phyloP scores from a whole-genome alignment of 2,797 vertebrate species.

The Hoplostethus mediterraneus region DNA sequence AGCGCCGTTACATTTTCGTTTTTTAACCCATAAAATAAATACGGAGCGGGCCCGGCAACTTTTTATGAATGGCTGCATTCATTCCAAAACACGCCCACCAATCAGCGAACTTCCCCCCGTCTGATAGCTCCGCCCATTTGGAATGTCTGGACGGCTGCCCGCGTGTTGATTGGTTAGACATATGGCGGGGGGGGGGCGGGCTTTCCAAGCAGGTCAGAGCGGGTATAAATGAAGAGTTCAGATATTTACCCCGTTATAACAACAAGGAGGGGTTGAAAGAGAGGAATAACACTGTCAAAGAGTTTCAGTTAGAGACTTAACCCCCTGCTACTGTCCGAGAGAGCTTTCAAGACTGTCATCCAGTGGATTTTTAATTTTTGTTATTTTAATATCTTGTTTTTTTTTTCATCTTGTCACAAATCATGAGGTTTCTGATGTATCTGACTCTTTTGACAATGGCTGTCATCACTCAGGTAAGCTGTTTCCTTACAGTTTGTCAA shows the following conservation, averaged over 20 bases:
- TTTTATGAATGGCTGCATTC: constrained; percentile 85
- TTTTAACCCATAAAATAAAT: constrained; percentile 79
- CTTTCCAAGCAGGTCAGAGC: constrained; percentile 7
- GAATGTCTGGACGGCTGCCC: constrained; percentile 43
- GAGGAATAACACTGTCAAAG: not conserved
- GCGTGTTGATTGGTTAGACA: constrained; percentile 65
- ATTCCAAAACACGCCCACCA: constrained; percentile 68
- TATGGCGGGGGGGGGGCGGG: constrained; percentile 49
- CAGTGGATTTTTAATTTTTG: constrained; percentile 3
- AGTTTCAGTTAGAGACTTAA: too few relatives aligned
- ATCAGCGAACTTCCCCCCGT: constrained; percentile 36
- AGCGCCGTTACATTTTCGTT: constrained; percentile 67
- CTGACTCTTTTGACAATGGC: constrained; percentile 72
- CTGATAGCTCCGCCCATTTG: constrained; percentile 59
- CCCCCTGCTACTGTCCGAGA: not conserved
- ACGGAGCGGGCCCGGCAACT: constrained; percentile 53
- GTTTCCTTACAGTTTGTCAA: not conserved
- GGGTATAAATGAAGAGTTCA: constrained; percentile 60
- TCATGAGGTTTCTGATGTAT: constrained; percentile 69
- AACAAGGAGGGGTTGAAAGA: constrained; percentile 3
- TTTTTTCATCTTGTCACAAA: constrained; percentile 19
- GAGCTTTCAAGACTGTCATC: constrained; percentile 1
- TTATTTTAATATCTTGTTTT: too few relatives aligned
- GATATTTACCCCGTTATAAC: constrained; percentile 2
- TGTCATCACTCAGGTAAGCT: constrained; percentile 75